Evolutionary conservation across 2,113 vertebrate genomes (phyloP), one percentile per base, ranked within the genome.

Genomic region (Onychostoma macrolepis): DNA sequence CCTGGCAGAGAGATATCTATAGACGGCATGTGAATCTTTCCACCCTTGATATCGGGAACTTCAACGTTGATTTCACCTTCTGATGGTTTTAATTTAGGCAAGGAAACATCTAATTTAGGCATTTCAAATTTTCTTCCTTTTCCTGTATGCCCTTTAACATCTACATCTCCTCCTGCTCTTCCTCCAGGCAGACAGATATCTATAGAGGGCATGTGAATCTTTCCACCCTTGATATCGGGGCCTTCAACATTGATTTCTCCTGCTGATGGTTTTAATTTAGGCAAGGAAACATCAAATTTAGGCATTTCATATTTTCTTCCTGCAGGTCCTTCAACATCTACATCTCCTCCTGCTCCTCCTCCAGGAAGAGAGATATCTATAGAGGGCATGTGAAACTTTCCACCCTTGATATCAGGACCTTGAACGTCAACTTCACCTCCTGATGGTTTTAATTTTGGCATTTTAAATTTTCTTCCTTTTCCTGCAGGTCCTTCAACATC

Each of bases 1-100:
- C 91, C 88, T 0, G 93, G 93, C 0, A 93, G 77, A 0, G 93
- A 93, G 1, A 96, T 67, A 24, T 93, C 85, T 1, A 93, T 38
- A 36, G 89, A 88, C 0, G 94, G 93, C 19, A 94, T 89, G 58
- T 91, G 89, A 0, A 95, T 84, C 90, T 38, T 92, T 28, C 91
- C 45, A 11, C 87, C 26, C 89, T 92, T n/a, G 3, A 83, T 2
- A 50, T 81, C 83, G 21, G 85, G 56, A n/a, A 85, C 83, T 9
- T 87, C 86, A 1, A 48, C 0, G 2, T 15, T 9, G 6, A 76
- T 17, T 26, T 76, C 41, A 0, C 38, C 41, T 8, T 0, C 41
- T 17, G 41, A 28, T 48, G 41, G 41, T 28, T 88, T 90, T 2
- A 80, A 8, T 81, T 90, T 83, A 50, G 88, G 84, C 4, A 85